Base-by-base conservation (phyloP, 2,888 invertebrate species). In the Mesoligia furuncula region DNA sequence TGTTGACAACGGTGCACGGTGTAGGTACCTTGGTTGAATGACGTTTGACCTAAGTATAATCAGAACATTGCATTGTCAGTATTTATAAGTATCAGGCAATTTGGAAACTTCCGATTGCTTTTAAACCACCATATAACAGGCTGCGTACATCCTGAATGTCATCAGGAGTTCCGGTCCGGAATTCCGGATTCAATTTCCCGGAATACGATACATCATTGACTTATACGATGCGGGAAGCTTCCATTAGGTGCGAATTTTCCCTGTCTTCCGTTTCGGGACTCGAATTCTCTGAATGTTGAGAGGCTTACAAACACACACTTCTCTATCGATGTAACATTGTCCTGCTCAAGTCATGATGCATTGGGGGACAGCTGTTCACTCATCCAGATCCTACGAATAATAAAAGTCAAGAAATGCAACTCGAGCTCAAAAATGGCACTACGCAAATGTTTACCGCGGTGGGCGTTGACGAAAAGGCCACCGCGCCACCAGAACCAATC, bases 161-260 rank as follows among this genome's bases (percentile, higher is more conserved):
- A 75, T 73, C 66, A 83, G 39, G 31, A 61, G 42, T 65, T 75
- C 73, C 84, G 75, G 54, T 20, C 57, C 87, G 87, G 84, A 84
- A 84, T 83, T 73, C 73, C 87, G 67, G 61, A 76, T 72, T 73
- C 73, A 86, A 84, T 86, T 83, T 84, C 84, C 84, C 84, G 74
- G 73, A 45, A 70, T 64, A 71, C 79, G 75, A 65, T 71, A 71
- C 73, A 79, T 83, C 64, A 75, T 57, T 72, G 83, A 66, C 83
- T 83, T 67, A 73, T 73, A 73, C 64, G 84, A 65, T n/a, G 31
- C 27, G 68, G 67, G 42, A 70, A 62, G 57, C 59, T 45, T 42
- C 67, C 54, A 73, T 79, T 86, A 24, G 11, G 42, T 31, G 27
- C 5, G 8, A 45, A 57, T 75, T 86, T 77, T 69, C 15, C 64